Evolutionary conservation across 2,797 vertebrate genomes (phyloP).

Genomic region (Anguilla pacifica): DNA sequence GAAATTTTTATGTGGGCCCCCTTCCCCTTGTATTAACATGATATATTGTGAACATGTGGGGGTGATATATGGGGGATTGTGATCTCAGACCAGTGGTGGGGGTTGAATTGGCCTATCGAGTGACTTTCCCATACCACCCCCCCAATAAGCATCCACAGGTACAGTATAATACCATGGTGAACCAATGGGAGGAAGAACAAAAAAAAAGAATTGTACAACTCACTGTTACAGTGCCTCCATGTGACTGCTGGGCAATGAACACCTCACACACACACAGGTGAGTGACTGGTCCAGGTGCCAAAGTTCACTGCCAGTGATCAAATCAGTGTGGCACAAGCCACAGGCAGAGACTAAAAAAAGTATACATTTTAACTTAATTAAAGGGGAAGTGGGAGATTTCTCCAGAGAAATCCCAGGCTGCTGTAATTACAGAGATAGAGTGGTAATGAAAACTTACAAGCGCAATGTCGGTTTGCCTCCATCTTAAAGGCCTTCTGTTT

Average conservation of each 20-base stretch:
- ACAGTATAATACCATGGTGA: neutral
- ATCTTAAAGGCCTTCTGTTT: neutral
- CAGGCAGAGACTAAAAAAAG: neutral
- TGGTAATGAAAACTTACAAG: neutral
- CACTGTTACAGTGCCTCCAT: neutral
- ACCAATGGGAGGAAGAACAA: neutral
- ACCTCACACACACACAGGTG: neutral
- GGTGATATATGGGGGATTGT: too few species aligned
- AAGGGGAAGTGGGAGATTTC: neutral
- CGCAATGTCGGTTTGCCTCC: neutral
- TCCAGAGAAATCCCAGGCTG: neutral
- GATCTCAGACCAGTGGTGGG: too few species aligned
- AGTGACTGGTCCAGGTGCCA: neutral
- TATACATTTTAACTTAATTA: constrained; percentile 2
- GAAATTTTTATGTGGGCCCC: too few species aligned
- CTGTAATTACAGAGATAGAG: neutral
- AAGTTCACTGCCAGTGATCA: neutral
- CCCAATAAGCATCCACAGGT: neutral
- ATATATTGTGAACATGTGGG: too few species aligned
- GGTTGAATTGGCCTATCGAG: too few species aligned
- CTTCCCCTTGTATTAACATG: too few species aligned
- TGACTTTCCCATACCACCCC: too few species aligned
- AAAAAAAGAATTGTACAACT: neutral
- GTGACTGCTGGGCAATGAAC: neutral
- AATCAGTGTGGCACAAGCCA: neutral